A percentile compares a stretch with the other conserved stretches of the same genome.
Evolutionary conservation across 2,888 invertebrate species (phyloP).

Genomic region (Rhingia campestris): DNA sequence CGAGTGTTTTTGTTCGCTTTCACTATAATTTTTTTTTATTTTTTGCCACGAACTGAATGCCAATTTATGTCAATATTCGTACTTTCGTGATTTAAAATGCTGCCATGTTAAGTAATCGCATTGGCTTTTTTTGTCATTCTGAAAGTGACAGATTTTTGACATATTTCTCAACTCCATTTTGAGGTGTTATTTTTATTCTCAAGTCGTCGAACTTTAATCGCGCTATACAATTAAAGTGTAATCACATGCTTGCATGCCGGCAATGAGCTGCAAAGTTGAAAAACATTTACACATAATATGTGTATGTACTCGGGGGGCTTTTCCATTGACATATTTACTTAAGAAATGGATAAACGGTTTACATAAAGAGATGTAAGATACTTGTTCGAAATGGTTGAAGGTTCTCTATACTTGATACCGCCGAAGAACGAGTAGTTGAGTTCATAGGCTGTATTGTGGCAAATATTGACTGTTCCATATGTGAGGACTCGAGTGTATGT

Average conservation of each 20-base stretch:
- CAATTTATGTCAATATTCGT: constrained; percentile 1
- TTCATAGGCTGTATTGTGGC: too few species aligned
- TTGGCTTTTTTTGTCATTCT: neutral
- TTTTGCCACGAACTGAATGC: neutral
- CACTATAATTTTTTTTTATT: constrained; percentile 19
- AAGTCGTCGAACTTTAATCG: constrained; percentile 39
- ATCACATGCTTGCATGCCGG: constrained; percentile 6
- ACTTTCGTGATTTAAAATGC: constrained; percentile 16
- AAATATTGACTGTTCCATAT: too few species aligned
- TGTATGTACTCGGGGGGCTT: constrained; percentile 10
- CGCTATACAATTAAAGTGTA: constrained; percentile 15
- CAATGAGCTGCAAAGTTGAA: constrained; percentile 13
- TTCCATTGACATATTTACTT: constrained; percentile 29
- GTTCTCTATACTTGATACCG: too few species aligned
- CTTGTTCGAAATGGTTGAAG: neutral
- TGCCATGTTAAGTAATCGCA: neutral
- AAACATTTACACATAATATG: neutral
- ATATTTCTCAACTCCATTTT: neutral
- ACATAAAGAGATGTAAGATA: neutral
- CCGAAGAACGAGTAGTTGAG: too few species aligned
- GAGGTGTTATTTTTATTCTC: constrained; percentile 8
- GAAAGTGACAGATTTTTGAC: constrained; percentile 5
- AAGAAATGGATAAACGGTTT: constrained; percentile 17
- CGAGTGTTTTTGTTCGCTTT: constrained; percentile 11
- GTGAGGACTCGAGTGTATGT: too few species aligned